phyloP scores from a whole-genome alignment of 2,113 vertebrate genomes.

The Calypte anna region DNA sequence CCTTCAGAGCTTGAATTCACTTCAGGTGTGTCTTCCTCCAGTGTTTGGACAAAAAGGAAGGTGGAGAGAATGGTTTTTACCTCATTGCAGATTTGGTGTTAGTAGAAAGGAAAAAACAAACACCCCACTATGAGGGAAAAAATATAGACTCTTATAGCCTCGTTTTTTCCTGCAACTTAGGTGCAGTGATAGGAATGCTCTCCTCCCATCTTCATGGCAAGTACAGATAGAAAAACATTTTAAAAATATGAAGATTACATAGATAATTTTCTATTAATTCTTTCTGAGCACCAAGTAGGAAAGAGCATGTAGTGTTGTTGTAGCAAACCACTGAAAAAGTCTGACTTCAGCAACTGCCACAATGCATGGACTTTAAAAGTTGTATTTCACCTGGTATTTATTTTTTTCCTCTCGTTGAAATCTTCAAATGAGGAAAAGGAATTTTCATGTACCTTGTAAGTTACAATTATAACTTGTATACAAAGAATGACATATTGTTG shows the following conservation, averaged over 20 bases:
- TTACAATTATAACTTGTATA: not conserved
- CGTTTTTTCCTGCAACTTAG: not conserved
- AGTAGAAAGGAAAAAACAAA: not conserved
- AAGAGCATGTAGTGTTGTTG: not conserved
- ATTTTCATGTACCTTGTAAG: not conserved
- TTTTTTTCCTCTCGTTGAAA: not conserved
- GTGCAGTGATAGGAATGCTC: not conserved
- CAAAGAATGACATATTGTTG: rapidly evolving
- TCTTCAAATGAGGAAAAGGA: not conserved
- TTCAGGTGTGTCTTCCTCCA: not conserved
- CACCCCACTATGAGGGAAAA: rapidly evolving
- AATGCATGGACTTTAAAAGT: not conserved
- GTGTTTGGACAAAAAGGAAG: slow-evolving; percentile 8
- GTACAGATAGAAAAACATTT: not conserved
- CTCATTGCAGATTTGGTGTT: not conserved
- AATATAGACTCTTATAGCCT: not conserved
- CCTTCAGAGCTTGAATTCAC: slow-evolving; percentile 30
- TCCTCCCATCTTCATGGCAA: not conserved
- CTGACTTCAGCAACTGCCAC: not conserved
- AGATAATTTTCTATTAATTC: not conserved
- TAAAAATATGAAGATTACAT: not conserved
- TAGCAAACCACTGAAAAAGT: not conserved
- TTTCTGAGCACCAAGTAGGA: not conserved
- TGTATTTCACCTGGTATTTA: rapidly evolving
- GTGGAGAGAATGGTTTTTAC: not conserved